Evolutionary conservation across 2,113 vertebrate genomes (phyloP), one percentile per base, ranked within the genome.

Genomic region (Cheilinus undulatus): DNA sequence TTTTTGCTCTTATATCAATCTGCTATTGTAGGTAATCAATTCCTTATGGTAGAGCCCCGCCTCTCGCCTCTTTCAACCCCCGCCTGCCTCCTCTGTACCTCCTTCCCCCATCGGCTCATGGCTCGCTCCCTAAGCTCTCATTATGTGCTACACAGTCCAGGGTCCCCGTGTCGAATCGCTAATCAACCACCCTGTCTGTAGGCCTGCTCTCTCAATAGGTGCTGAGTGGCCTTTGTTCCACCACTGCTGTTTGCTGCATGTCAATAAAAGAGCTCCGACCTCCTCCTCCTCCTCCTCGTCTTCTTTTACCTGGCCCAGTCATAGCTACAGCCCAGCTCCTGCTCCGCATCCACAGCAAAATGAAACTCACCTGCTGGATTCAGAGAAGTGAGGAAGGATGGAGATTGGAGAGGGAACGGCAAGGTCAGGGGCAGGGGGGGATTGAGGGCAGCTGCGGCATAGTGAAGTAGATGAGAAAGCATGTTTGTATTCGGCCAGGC

Each of bases 161-260:
- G 85, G 88, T 92, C 86, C 73, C 90, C 54, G 81, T 85, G 87
- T 89, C 90, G 84, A 93, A 93, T 92, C 84, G 13, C 92, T 92
- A 93, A 93, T 93, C 91, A 91, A 91, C 88, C 87, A 58, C 82
- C 88, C 87, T 75, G 85, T 91, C 90, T 88, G 87, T 80, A 85
- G 85, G 60, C 78, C 76, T 28, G 74, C 87, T 82, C 78, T 82
- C 83, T 90, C 89, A 89, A 87, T 90, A 85, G 85, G 73, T 84
- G 83, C 80, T 89, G 88, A 91, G 83, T 89, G 88, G 82, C 88
- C 87, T 93, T 92, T 93, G 90, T 91, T 91, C 89, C 74, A 27
- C 69, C 50, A 50, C 83, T 77, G 80, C 82, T 89, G 88, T 92
- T 92, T 88, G 89, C 87, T 76, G 85, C 87, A 86, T 87, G 89